Evolutionary conservation across 2,888 invertebrate genomes (phyloP).

Genomic region (Agriotes lineatus): DNA sequence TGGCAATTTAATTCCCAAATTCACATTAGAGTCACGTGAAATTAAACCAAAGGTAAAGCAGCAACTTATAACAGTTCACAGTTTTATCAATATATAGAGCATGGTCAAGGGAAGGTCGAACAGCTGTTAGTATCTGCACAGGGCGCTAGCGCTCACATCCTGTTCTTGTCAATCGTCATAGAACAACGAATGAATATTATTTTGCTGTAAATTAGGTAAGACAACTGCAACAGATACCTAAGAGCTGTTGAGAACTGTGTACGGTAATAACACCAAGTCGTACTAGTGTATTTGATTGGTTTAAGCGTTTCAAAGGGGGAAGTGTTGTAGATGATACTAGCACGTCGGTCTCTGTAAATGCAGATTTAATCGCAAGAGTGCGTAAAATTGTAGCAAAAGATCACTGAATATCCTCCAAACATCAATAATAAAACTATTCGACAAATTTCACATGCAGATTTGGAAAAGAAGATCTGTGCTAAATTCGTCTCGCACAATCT

Average conservation of each 20-base stretch:
- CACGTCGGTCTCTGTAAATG: not conserved
- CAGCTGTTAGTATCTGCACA: not conserved
- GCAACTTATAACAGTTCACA: not conserved
- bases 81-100: not conserved
- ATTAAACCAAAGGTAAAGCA: not conserved
- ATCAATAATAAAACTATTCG: not conserved
- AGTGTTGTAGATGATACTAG: constrained; percentile 1
- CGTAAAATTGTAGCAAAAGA: constrained; percentile 1
- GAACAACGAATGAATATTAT: not conserved
- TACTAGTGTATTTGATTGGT: not conserved
- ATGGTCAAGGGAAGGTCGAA: not conserved
- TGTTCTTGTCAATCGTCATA: not conserved
- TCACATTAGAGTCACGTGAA: not conserved
- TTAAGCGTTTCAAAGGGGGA: not conserved
- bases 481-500: not conserved
- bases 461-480: not conserved
- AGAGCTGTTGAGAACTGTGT: not conserved
- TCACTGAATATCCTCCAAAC: not conserved
- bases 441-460: constrained; percentile 1
- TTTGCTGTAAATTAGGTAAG: not conserved
- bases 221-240: constrained; percentile 8
- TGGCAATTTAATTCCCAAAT: not conserved
- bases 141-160: not conserved
- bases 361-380: not conserved
- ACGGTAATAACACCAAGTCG: not conserved